Evolutionary conservation across 2,888 invertebrate genomes (phyloP).

Genomic region (Holacanthella duospinosa): DNA sequence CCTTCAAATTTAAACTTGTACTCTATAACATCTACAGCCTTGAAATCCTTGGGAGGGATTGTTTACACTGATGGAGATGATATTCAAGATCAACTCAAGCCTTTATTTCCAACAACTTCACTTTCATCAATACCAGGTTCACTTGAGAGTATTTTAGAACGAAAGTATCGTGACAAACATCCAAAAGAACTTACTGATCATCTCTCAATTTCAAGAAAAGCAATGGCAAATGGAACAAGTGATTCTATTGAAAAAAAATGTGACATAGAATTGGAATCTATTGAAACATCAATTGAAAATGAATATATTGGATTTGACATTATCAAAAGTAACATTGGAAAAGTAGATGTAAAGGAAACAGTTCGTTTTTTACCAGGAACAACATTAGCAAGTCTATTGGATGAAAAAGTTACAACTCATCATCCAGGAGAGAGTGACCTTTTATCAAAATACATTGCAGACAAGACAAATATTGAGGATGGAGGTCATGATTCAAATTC

Average conservation of each 20-base stretch:
- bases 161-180: not conserved
- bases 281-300: not conserved
- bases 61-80: not conserved
- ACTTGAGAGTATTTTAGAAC: not conserved
- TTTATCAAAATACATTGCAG: not conserved
- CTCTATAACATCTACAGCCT: no score
- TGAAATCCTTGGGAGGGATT: not conserved
- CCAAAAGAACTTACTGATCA: not conserved
- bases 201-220: not conserved
- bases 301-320: not conserved
- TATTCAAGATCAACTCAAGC: not conserved
- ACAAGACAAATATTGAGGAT: not conserved
- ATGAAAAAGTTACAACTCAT: not conserved
- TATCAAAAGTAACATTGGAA: no score
- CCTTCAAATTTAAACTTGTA: no score
- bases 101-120: not conserved
- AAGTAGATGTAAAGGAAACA: no score
- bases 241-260: not conserved
- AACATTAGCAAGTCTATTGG: not conserved
- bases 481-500: not conserved
- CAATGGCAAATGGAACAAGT: not conserved
- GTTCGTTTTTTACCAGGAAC: not conserved
- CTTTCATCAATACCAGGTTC: not conserved
- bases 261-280: not conserved
- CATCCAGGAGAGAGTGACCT: not conserved